These are phyloP conservation scores for Eulemur mongoz DNA, from an alignment of 2,797 vertebrate species.

Conservation along the genomic window DNA sequence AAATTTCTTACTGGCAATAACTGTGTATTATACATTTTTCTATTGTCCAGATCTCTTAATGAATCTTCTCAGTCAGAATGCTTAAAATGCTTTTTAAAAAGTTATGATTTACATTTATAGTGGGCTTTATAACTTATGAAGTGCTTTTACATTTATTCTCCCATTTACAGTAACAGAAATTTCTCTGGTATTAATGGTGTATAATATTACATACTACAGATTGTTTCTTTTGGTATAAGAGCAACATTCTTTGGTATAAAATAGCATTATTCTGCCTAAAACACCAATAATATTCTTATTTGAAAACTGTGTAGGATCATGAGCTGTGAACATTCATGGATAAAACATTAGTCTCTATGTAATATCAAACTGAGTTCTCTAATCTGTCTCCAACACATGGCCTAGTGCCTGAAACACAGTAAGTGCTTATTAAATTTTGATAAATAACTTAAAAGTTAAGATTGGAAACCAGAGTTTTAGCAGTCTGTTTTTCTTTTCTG, in stretches of 20 bases:
- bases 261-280: not conserved
- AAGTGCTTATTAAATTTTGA: not conserved
- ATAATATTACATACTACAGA: not conserved
- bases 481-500: not conserved
- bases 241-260: not conserved
- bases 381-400: not conserved
- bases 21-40: not conserved
- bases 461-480: not conserved
- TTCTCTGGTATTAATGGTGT: not conserved
- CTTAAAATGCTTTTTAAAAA: not conserved
- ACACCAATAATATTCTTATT: not conserved
- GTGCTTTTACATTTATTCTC: not conserved
- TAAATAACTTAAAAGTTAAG: slow-evolving; percentile 19
- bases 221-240: not conserved
- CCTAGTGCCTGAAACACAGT: not conserved
- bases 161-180: not conserved
- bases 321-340: not conserved
- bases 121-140: not conserved
- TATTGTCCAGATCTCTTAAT: not conserved
- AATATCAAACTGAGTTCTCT: not conserved
- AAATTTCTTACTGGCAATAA: not conserved
- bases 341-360: not conserved
- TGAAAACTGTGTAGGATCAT: not conserved
- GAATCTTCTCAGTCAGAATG: not conserved
- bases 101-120: not conserved